Conservation (phyloP, 2,113 vertebrate species). For the Capreolus pygargus region DNA sequence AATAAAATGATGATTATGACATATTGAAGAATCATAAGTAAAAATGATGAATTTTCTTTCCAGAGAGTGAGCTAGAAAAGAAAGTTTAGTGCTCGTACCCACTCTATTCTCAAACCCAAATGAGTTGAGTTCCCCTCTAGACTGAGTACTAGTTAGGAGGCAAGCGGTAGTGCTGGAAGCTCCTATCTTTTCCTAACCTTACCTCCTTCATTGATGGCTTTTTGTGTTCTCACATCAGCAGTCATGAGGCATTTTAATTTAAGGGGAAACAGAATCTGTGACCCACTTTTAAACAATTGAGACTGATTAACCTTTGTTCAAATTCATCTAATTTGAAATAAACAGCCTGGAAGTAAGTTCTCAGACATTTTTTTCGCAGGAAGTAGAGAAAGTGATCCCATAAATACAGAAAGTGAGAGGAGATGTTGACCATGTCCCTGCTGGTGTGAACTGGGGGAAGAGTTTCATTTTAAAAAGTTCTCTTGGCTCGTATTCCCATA, state of each 20-base stretch:
- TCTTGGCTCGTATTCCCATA: background rate
- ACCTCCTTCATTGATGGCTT: background rate
- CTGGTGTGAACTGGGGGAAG: background rate
- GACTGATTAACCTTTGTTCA: conserved; percentile 50
- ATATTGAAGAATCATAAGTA: background rate
- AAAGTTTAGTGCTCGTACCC: background rate
- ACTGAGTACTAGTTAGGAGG: background rate
- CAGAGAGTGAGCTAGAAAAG: background rate
- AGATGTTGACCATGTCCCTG: background rate
- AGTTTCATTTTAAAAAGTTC: background rate
- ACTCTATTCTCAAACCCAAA: background rate
- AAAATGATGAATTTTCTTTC: background rate
- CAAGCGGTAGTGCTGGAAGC: background rate
- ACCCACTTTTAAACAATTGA: conserved; percentile 48
- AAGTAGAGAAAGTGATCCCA: background rate
- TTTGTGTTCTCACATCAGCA: background rate
- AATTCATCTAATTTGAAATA: conserved; percentile 55
- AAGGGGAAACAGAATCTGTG: conserved; percentile 36
- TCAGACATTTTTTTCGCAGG: conserved; percentile 1
- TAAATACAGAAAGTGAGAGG: background rate
- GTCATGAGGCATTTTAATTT: conserved; percentile 31
- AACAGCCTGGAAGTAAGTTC: conserved; percentile 18
- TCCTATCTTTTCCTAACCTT: background rate
- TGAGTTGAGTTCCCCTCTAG: background rate
- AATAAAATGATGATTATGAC: background rate